These are phyloP conservation scores for Leptinotarsa haldemani DNA, from an alignment of 2,888 invertebrate species.

Conservation along the genomic window DNA sequence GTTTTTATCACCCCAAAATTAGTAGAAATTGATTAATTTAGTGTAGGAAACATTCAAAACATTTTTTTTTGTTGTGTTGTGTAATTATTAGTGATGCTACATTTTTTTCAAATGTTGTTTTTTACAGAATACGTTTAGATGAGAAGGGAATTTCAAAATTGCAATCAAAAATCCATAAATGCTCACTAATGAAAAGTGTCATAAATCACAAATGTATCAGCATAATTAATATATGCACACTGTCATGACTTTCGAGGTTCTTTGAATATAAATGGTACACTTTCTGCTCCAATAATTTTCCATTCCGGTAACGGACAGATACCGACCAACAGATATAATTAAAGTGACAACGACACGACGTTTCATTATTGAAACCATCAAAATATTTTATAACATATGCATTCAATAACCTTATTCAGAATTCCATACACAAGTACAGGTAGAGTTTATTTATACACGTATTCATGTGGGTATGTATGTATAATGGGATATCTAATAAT, in stretches of 20 bases:
- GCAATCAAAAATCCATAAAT: background rate
- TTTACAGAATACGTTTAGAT: too few species aligned
- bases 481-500: too few species aligned
- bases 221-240: background rate
- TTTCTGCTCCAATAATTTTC: conserved; percentile 12
- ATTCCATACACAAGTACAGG: background rate
- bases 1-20: too few species aligned
- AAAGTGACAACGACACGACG: conserved; percentile 1
- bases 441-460: background rate
- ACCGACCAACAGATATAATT: background rate
- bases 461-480: too few species aligned
- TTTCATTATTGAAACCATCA: background rate
- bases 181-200: background rate
- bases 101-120: background rate
- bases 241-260: background rate
- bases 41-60: too few species aligned
- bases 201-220: conserved; percentile 6
- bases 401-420: background rate
- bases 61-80: too few species aligned
- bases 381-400: background rate
- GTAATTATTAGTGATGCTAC: background rate
- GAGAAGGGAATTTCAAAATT: background rate
- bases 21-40: too few species aligned
- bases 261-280: background rate
- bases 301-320: conserved; percentile 1